Percentiles rank a stretch among this genome's conserved stretches.
These are phyloP conservation scores for Drosophila biarmipes DNA, from an alignment of 1,140 invertebrate genomes.

Conservation along the genomic window DNA sequence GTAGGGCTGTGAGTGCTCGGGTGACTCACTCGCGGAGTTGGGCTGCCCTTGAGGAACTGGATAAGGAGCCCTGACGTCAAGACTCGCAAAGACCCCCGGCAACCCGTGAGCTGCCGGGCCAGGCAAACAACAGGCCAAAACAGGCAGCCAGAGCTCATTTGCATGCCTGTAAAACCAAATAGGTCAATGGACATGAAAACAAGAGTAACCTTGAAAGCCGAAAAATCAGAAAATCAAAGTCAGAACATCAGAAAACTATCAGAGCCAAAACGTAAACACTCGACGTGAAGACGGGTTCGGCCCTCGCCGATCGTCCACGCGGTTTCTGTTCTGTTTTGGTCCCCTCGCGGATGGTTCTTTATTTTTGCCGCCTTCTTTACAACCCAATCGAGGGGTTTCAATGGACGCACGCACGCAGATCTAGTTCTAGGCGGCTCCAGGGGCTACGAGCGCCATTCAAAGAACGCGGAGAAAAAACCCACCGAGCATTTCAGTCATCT, in stretches of 20 bases:
- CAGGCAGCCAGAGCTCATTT: conserved; percentile 37
- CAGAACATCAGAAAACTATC: conserved; percentile 21
- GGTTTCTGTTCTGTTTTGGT: conserved; percentile 49
- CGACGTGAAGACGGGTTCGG: conserved; percentile 3
- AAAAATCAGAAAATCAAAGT: conserved; percentile 25
- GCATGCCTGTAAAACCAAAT: conserved; percentile 65
- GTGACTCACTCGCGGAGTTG: neutral
- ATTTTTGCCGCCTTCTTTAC: conserved; percentile 36
- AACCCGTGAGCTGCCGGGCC: neutral
- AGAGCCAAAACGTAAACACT: conserved; percentile 76
- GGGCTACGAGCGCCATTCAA: conserved; percentile 52
- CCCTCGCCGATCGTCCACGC: conserved; percentile 31
- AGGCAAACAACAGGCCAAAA: conserved; percentile 14
- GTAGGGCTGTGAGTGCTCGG: neutral
- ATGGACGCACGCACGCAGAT: conserved; percentile 45
- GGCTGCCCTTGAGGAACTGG: neutral
- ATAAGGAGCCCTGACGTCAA: too few species aligned
- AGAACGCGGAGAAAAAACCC: conserved; percentile 74
- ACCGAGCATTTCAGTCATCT: conserved; percentile 63
- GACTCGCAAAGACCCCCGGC: neutral
- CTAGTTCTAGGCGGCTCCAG: conserved; percentile 20
- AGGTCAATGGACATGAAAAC: conserved; percentile 83
- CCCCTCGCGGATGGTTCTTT: conserved; percentile 19
- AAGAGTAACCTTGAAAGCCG: conserved; percentile 78
- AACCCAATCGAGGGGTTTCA: conserved; percentile 43